Base-by-base conservation (phyloP, 2,888 invertebrate genomes). In the Dicranocentrus wangi region DNA sequence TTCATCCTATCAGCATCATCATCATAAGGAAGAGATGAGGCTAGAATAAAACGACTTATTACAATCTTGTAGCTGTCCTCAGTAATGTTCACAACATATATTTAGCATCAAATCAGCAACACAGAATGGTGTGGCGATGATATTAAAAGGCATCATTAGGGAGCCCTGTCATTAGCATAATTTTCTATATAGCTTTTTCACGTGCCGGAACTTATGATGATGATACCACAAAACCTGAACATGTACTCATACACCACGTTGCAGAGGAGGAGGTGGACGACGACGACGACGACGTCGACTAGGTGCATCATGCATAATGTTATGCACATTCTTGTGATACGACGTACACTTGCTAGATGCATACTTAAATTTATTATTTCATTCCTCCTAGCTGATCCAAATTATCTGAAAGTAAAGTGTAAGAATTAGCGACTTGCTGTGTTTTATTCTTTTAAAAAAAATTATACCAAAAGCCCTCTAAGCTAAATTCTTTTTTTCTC, bases 71-170 rank as follows among this genome's bases (percentile, higher is more conserved):
- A 42, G 8, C 66, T 75, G 66, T 75, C 66, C 58, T 66, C 55
- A 39, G 63, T 66, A 66, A 66, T 32, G 53, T 47, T 60, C 75
- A 60, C 47, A 68, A 68, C 63, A 65, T 70, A 69, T 78, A 77
- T 77, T 77, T 76, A 69, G 78, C 78, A 63, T 78, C 65, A 55
- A 63, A 70, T 61, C 51, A 58, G 61, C 32, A 53, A n/a, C 32
- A 61, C 19, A 23, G n/a, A 66, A 58, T 60, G 69, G 69, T 77
- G 61, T 73, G 69, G 80, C 53, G 80, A 81, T 47, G 61, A 81
- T 81, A 81, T 81, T 81, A 81, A 81, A 80, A 81, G 72, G 61
- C 73, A 69, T 81, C 69, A 81, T 81, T 81, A 81, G 69, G 63
- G 39, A 73, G 73, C 63, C 80, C 80, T 75, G 63, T 81, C 80